Conservation (phyloP, 2,113 vertebrate species). For the Rhizomys pruinosus region DNA sequence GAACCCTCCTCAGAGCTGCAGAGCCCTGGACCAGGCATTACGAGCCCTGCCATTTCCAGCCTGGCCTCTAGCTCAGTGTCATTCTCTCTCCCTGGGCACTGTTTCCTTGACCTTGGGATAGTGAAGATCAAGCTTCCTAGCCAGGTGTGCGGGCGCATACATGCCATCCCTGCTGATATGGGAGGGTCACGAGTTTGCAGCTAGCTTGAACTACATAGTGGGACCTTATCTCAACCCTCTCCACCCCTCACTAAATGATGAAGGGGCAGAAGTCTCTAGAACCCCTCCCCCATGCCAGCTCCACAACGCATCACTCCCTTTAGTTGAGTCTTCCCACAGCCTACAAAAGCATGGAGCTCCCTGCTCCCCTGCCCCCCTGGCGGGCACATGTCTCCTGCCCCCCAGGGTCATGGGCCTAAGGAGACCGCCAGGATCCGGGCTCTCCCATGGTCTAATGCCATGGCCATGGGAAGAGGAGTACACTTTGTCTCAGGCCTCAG, state of each 20-base stretch:
- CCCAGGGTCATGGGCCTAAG: constrained; percentile 40
- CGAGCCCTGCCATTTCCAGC: background rate
- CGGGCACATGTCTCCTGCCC: constrained; percentile 44
- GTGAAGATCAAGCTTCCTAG: background rate
- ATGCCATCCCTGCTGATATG: background rate
- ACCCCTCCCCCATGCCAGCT: background rate
- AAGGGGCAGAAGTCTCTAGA: background rate
- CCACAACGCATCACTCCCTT: rapidly evolving
- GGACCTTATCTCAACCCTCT: no score
- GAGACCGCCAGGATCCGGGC: background rate
- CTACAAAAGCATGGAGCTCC: constrained; percentile 66
- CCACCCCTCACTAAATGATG: background rate
- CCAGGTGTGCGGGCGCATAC: background rate
- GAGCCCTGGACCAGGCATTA: background rate
- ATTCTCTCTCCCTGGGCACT: background rate
- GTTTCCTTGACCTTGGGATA: background rate
- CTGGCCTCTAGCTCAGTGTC: background rate
- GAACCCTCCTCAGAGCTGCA: no score
- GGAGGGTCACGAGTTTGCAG: background rate
- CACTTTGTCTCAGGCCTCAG: constrained; percentile 77
- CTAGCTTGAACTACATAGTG: background rate
- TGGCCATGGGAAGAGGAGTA: background rate
- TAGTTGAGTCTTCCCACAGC: background rate
- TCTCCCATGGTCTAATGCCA: constrained; percentile 22
- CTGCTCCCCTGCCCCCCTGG: background rate